phyloP scores from a whole-genome alignment of 2,113 vertebrate genomes.

The Ailurus styani region DNA sequence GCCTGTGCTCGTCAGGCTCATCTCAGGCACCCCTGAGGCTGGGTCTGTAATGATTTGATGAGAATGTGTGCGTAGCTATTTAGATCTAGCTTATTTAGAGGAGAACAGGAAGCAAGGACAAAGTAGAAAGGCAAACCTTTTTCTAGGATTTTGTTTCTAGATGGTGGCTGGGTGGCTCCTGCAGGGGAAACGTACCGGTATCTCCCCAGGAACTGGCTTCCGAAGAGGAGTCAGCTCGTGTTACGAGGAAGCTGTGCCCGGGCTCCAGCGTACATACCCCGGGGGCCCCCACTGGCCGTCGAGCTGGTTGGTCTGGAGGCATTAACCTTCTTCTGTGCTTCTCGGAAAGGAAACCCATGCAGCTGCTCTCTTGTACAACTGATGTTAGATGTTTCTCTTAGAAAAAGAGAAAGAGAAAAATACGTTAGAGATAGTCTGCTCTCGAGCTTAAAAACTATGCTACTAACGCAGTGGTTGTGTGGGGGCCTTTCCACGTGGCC shows the following conservation, averaged over 20 bases:
- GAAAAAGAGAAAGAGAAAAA: background rate
- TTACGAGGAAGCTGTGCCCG: fast-evolving
- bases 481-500: background rate
- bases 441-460: background rate
- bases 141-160: fast-evolving
- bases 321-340: background rate
- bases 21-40: fast-evolving
- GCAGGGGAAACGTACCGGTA: fast-evolving
- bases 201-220: background rate
- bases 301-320: background rate
- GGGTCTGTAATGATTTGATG: fast-evolving
- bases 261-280: fast-evolving
- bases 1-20: fast-evolving
- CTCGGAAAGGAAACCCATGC: background rate
- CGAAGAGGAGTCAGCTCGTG: fast-evolving
- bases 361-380: background rate
- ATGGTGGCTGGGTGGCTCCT: fast-evolving
- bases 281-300: fast-evolving
- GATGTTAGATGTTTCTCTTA: background rate
- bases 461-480: background rate
- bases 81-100: background rate
- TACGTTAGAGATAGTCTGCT: background rate
- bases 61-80: fast-evolving
- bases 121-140: background rate
- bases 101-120: background rate